Conservation (phyloP, 2,113 vertebrate genomes). For the Serinus canaria region DNA sequence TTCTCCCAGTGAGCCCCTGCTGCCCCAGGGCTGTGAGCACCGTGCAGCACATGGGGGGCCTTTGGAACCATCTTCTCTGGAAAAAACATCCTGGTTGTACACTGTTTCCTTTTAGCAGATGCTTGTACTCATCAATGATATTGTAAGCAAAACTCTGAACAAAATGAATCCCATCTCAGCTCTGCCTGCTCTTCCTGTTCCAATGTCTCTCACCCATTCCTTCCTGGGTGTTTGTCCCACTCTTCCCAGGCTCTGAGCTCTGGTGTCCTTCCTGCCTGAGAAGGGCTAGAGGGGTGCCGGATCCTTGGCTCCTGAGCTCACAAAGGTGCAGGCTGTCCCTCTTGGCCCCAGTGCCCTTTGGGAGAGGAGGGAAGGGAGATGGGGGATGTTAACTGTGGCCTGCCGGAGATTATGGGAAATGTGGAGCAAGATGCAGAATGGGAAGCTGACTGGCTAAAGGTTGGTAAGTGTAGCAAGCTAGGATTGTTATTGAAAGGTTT, state of each 20-base stretch:
- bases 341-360: background rate
- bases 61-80: background rate
- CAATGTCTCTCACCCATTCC: background rate
- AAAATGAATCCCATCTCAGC: background rate
- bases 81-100: fast-evolving
- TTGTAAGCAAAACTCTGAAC: background rate
- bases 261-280: background rate
- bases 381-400: background rate
- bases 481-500: background rate
- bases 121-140: background rate
- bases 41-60: fast-evolving
- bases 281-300: background rate
- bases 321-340: background rate
- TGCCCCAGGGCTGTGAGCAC: background rate
- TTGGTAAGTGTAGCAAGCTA: background rate
- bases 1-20: background rate
- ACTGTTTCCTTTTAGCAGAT: background rate
- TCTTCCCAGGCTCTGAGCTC: background rate
- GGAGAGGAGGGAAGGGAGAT: background rate
- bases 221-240: fast-evolving
- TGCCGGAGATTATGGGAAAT: background rate
- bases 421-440: background rate
- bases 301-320: background rate
- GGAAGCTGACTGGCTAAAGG: background rate
- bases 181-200: background rate